phyloP scores from a whole-genome alignment of 1,140 invertebrate species.

The Formica selysi region DNA sequence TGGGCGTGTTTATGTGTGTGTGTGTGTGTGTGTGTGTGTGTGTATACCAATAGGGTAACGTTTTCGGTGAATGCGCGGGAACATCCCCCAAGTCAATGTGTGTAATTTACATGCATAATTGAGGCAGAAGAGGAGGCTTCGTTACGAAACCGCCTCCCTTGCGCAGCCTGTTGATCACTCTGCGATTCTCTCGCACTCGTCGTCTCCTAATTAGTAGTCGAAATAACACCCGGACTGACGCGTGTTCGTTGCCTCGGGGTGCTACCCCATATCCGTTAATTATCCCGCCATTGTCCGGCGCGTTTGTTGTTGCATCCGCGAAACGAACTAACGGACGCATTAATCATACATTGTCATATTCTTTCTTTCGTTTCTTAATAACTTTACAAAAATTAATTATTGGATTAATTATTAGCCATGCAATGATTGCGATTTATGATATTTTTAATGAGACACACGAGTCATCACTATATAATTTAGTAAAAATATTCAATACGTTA shows the following conservation, averaged over 20 bases:
- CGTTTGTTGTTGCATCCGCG: conserved; percentile 14
- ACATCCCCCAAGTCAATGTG: conserved; percentile 23
- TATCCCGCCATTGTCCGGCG: conserved; percentile 19
- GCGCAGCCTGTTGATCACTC: conserved; percentile 66
- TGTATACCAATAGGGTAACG: conserved; percentile 17
- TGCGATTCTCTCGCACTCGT: conserved; percentile 59
- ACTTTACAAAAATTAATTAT: conserved; percentile 15
- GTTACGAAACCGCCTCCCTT: conserved; percentile 62
- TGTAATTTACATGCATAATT: conserved; percentile 72
- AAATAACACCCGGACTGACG: conserved; percentile 52
- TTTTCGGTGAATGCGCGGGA: conserved; percentile 14
- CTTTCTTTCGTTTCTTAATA: background rate
- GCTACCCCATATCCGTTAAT: conserved; percentile 47
- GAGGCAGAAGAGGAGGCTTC: conserved; percentile 54
- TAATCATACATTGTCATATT: background rate
- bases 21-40: too few species aligned
- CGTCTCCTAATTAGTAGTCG: conserved; percentile 67
- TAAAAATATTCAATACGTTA: background rate
- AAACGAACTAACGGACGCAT: background rate
- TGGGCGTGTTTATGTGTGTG: background rate
- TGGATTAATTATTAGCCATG: conserved; percentile 23
- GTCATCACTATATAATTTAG: background rate
- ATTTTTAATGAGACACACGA: background rate
- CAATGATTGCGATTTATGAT: background rate
- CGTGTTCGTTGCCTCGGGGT: conserved; percentile 35